Conservation (phyloP, 2,113 vertebrate genomes). For the Jacana jacana region DNA sequence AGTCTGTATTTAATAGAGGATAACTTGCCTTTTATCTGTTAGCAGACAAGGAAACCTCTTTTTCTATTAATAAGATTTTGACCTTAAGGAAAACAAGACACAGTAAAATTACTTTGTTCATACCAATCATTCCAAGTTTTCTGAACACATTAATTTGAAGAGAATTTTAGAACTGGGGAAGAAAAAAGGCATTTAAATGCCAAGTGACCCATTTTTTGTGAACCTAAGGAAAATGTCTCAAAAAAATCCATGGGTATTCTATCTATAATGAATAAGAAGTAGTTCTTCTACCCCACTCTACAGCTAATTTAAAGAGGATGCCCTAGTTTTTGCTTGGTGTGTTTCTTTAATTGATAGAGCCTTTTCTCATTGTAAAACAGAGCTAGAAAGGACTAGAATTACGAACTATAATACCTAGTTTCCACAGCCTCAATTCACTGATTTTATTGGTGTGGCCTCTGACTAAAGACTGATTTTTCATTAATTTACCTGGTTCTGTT, state of each 20-base stretch:
- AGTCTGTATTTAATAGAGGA: constrained; percentile 7
- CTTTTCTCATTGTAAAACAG: constrained; percentile 11
- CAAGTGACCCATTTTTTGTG: constrained; percentile 59
- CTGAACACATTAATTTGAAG: constrained; percentile 47
- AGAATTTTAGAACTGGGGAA: constrained; percentile 47
- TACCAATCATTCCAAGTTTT: constrained; percentile 60
- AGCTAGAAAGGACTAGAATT: not conserved
- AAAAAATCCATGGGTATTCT: constrained; percentile 50
- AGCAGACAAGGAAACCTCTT: constrained; percentile 40
- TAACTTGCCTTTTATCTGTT: constrained; percentile 12
- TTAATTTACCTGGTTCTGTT: not conserved
- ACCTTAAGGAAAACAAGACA: constrained; percentile 68
- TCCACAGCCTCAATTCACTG: not conserved
- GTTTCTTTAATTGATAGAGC: constrained; percentile 50
- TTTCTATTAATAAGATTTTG: constrained; percentile 64
- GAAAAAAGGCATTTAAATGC: constrained; percentile 62
- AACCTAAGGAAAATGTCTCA: constrained; percentile 40
- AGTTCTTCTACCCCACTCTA: constrained; percentile 5
- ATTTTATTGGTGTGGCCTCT: not conserved
- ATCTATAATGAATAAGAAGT: constrained; percentile 52
- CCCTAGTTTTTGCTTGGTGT: constrained; percentile 44
- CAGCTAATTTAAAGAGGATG: constrained; percentile 44
- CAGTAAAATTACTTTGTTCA: constrained; percentile 51
- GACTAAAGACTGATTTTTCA: not conserved
- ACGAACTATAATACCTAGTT: not conserved